phyloP scores from a whole-genome alignment of 2,888 invertebrate genomes.

The Pyrrhia umbra region DNA sequence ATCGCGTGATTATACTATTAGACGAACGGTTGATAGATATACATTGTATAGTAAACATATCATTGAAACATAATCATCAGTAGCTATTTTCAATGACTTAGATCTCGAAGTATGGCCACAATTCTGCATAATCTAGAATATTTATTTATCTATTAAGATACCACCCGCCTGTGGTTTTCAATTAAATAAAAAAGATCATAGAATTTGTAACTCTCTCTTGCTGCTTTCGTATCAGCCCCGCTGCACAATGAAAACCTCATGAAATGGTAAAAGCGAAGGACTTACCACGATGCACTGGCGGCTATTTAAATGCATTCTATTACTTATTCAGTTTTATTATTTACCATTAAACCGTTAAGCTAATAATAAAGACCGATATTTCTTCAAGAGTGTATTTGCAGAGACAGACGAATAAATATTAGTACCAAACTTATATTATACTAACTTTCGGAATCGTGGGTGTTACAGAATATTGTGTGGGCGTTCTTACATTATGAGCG shows the following conservation, averaged over 20 bases:
- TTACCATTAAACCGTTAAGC: neutral
- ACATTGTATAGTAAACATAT: neutral
- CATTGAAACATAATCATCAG: neutral
- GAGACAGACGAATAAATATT: constrained; percentile 22
- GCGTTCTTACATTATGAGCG: neutral
- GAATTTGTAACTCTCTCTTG: too few relatives aligned
- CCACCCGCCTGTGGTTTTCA: too few relatives aligned
- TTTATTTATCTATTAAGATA: neutral
- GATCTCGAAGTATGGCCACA: neutral
- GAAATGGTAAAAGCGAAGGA: neutral
- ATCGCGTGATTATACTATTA: neutral
- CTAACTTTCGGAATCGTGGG: constrained; percentile 20
- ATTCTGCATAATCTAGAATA: neutral
- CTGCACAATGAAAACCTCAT: too few relatives aligned
- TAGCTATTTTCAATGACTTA: neutral
- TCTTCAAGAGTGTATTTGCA: constrained; percentile 8
- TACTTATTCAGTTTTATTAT: neutral
- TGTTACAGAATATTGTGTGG: constrained; percentile 26
- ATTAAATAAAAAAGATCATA: too few relatives aligned
- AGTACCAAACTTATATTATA: constrained; percentile 3
- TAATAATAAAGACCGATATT: neutral
- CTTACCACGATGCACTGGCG: too few relatives aligned
- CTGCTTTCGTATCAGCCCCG: too few relatives aligned
- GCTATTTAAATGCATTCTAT: neutral
- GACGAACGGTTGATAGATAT: neutral